Percentiles rank a stretch among this genome's conserved stretches.
Evolutionary conservation across 1,140 invertebrate genomes (phyloP).

Genomic region (Anadara kagoshimensis): DNA sequence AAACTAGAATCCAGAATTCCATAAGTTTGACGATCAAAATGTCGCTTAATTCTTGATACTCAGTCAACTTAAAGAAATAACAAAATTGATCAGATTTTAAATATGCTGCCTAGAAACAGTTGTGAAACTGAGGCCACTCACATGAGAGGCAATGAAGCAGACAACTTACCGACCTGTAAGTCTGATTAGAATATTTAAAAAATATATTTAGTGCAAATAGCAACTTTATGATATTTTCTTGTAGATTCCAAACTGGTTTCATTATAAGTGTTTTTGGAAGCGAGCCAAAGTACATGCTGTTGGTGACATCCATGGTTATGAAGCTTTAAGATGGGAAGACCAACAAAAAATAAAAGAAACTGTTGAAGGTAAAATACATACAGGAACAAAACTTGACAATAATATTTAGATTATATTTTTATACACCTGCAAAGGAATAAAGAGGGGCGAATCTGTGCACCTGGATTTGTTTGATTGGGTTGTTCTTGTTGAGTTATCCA

Average conservation of each 20-base stretch:
- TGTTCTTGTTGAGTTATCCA: too few species aligned
- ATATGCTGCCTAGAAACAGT: too few species aligned
- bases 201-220: background rate
- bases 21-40: too few species aligned
- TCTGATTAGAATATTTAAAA: background rate
- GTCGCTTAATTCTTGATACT: too few species aligned
- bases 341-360: conserved; percentile 87
- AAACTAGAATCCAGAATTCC: too few species aligned
- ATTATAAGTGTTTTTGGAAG: conserved; percentile 90
- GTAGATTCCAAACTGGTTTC: conserved; percentile 87
- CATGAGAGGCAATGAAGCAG: background rate
- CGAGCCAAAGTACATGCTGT: conserved; percentile 83
- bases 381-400: background rate
- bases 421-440: too few species aligned
- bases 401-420: too few species aligned
- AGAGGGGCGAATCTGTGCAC: too few species aligned
- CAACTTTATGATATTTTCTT: conserved; percentile 38
- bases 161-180: background rate
- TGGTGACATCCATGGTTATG: conserved; percentile 89
- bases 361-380: conserved; percentile 77
- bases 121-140: too few species aligned
- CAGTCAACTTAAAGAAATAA: too few species aligned
- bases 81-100: too few species aligned
- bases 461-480: too few species aligned
- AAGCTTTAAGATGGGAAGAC: conserved; percentile 88